phyloP scores from a whole-genome alignment of 2,797 vertebrate genomes.

The Dermochelys coriacea region DNA sequence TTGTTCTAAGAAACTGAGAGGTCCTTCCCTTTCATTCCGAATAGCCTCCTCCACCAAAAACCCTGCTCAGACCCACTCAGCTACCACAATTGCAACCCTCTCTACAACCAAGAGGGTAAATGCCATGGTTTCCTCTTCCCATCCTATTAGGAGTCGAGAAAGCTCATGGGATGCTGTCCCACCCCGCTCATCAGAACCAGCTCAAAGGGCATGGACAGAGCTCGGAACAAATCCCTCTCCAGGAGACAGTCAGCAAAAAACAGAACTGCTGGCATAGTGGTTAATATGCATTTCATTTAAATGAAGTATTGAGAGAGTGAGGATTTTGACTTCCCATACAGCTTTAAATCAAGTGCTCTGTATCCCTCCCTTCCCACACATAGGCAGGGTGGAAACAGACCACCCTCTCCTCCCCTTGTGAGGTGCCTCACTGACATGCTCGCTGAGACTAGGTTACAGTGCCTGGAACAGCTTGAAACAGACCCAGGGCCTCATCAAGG shows the following conservation, averaged over 20 bases:
- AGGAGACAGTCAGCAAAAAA: constrained; percentile 37
- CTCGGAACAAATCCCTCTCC: constrained; percentile 38
- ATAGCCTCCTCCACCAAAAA: not conserved
- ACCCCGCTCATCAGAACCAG: constrained; percentile 60
- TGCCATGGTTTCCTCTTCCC: constrained; percentile 63
- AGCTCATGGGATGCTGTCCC: constrained; percentile 52
- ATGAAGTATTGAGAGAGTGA: fast-evolving
- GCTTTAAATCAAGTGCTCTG: fast-evolving
- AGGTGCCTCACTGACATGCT: constrained; percentile 48
- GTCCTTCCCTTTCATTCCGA: constrained; percentile 61
- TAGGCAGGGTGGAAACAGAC: constrained; percentile 48
- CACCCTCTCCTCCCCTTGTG: constrained; percentile 35
- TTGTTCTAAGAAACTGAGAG: constrained; percentile 39
- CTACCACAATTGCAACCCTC: constrained; percentile 54
- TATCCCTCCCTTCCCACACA: constrained; percentile 35
- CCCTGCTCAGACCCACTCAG: constrained; percentile 57
- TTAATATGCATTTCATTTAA: constrained; percentile 48
- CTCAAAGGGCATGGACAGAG: constrained; percentile 36
- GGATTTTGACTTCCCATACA: not conserved
- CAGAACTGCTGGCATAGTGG: not conserved
- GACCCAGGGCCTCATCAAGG: not conserved
- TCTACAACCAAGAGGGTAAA: constrained; percentile 48
- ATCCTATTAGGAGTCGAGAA: constrained; percentile 67
- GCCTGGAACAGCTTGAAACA: constrained; percentile 51
- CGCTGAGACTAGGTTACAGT: not conserved